Conservation (phyloP, 2,797 vertebrate genomes). For the Sphenopsis melanotis region DNA sequence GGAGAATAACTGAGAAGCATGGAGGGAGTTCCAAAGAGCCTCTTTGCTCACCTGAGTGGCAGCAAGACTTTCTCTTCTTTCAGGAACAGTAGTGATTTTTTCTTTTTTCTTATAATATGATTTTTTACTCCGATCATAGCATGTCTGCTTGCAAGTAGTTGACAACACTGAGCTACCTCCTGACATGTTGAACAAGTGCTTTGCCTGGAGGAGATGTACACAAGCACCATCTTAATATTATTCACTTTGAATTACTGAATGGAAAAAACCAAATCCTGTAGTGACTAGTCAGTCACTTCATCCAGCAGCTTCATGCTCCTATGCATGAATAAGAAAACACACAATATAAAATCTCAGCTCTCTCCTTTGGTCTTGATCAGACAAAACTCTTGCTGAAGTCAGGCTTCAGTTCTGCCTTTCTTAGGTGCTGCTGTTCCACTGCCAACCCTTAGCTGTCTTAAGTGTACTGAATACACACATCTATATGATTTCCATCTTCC, state of each 20-base stretch:
- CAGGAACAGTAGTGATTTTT: background rate
- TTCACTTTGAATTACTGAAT: background rate
- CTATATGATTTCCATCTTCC: background rate
- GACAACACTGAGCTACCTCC: background rate
- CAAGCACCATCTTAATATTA: background rate
- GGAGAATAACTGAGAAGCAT: background rate
- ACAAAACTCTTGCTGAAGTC: background rate
- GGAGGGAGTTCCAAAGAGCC: background rate
- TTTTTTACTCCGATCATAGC: background rate
- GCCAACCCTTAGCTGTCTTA: background rate
- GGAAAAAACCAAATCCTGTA: background rate
- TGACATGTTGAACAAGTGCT: background rate
- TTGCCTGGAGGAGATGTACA: background rate
- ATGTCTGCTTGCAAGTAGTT: background rate
- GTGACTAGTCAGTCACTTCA: background rate
- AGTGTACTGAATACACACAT: background rate
- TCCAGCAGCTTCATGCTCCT: background rate
- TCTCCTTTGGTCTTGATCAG: background rate
- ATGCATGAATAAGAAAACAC: background rate
- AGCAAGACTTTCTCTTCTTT: background rate
- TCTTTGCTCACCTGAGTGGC: background rate
- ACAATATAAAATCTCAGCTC: background rate
- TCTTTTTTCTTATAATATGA: background rate
- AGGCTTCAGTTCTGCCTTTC: background rate
- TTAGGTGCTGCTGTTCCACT: background rate